phyloP scores from a whole-genome alignment of 2,797 vertebrate genomes.

The Phataginus tetradactyla region DNA sequence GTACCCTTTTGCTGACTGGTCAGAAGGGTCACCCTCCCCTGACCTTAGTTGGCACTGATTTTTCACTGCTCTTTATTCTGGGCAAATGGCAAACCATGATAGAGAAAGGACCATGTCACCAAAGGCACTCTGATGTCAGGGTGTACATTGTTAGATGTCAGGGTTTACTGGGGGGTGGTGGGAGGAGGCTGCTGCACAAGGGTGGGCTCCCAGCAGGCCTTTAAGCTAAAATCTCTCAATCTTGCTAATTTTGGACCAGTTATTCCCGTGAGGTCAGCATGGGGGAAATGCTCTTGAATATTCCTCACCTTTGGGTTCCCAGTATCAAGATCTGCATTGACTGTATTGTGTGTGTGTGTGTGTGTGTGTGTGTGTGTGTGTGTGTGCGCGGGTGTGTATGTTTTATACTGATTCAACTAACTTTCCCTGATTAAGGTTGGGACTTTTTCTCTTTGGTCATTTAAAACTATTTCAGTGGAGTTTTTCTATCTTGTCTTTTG shows the following conservation, averaged over 20 bases:
- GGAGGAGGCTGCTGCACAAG: background rate
- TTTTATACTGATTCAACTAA: constrained; percentile 68
- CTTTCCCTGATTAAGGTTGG: constrained; percentile 73
- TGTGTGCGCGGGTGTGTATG: background rate
- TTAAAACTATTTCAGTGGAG: constrained; percentile 59
- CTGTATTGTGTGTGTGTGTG: constrained; percentile 2
- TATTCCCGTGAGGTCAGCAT: constrained; percentile 44
- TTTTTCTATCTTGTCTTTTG: constrained; percentile 68
- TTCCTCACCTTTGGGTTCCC: constrained; percentile 33
- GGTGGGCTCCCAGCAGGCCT: background rate
- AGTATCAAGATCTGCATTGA: constrained; percentile 33
- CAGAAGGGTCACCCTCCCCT: background rate
- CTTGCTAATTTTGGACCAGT: background rate
- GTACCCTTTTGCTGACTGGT: background rate
- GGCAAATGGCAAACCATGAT: background rate
- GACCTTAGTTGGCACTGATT: background rate
- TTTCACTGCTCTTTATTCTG: background rate
- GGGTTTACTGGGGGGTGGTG: too few species aligned
- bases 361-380: background rate
- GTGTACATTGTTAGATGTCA: background rate
- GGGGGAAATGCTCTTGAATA: background rate
- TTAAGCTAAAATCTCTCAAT: background rate
- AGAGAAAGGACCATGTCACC: background rate
- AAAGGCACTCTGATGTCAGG: background rate
- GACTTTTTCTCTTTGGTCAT: constrained; percentile 72